Base-by-base conservation (phyloP, 2,113 vertebrate species). In the Microcebus tavaratra region DNA sequence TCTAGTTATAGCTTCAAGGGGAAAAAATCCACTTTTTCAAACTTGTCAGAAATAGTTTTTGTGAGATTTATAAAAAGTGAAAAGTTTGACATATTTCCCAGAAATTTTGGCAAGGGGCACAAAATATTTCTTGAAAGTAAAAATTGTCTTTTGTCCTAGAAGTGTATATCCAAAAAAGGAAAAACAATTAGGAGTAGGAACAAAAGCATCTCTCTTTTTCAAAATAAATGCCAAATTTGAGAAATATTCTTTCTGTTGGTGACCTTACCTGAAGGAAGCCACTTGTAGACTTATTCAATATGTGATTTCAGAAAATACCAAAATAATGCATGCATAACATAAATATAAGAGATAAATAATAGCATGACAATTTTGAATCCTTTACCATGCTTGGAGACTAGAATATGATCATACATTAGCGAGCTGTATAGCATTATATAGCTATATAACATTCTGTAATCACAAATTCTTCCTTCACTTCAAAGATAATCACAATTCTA, bases 41-140 rank as follows among this genome's bases (percentile, higher is more conserved):
- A 96, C 3, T 4, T 73, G 92, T 96, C 95, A 96, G 93, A 98
- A 95, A 88, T 91, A 25, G 89, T 96, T 97, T 96, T 87, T 79
- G 18, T 82, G 48, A 95, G 48, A 61, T 94, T 96, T 65, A 34
- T 8, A 96, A 93, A 95, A 87, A 39, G 61, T 82, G 63, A 93
- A 2, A 70, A 90, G 1, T 90, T 96, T 29, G 80, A 53, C 63
- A 65, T 59, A 8, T 78, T 61, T 96, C 92, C 63, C 42, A 91
- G 67, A 87, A 75, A 70, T 86, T 83, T 89, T 94, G 57, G 21
- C 83, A 96, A 86, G n/a, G 39, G 27, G 6, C 11, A 80, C 57
- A 94, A 89, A 48, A 68, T 87, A 95, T 65, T 85, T 96, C 83
- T 90, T 91, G 45, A 96, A 96, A 95, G 39, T 36, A 53, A 94